Percentiles rank a stretch among this genome's conserved stretches.
phyloP scores from a whole-genome alignment of 2,888 invertebrate genomes.

The Drosophila anomalipes region DNA sequence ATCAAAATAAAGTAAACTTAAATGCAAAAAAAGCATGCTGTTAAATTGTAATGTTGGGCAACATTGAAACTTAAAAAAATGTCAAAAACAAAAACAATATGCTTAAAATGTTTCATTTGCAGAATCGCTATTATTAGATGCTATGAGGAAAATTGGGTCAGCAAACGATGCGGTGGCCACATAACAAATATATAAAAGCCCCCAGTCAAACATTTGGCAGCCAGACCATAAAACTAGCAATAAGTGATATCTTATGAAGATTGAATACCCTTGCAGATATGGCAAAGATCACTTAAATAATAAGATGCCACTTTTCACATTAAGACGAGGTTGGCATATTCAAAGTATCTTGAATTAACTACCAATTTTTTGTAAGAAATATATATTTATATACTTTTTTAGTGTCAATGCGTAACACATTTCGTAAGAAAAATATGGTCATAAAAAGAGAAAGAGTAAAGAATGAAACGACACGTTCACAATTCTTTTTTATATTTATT shows the following conservation, averaged over 20 bases:
- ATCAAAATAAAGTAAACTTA: slow-evolving; percentile 3
- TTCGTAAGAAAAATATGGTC: not conserved
- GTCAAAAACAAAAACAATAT: not conserved
- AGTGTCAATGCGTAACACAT: not conserved
- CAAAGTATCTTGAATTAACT: not conserved
- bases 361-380: not conserved
- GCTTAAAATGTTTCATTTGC: slow-evolving; percentile 36
- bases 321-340: not conserved
- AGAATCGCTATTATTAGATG: slow-evolving; percentile 66
- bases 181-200: slow-evolving; percentile 19
- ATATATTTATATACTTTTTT: not conserved
- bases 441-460: not conserved
- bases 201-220: slow-evolving; percentile 61
- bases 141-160: slow-evolving; percentile 64
- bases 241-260: not conserved
- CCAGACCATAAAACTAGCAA: slow-evolving; percentile 15
- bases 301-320: not conserved
- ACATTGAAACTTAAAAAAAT: slow-evolving; percentile 6
- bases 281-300: not conserved
- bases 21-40: not conserved
- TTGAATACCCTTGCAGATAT: not conserved
- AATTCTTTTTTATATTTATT: slow-evolving; percentile 4
- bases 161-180: slow-evolving; percentile 60
- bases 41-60: slow-evolving; percentile 45
- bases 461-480: slow-evolving; percentile 35